These are phyloP conservation scores for Microtus pennsylvanicus DNA, from an alignment of 2,113 vertebrate genomes.

Conservation along the genomic window DNA sequence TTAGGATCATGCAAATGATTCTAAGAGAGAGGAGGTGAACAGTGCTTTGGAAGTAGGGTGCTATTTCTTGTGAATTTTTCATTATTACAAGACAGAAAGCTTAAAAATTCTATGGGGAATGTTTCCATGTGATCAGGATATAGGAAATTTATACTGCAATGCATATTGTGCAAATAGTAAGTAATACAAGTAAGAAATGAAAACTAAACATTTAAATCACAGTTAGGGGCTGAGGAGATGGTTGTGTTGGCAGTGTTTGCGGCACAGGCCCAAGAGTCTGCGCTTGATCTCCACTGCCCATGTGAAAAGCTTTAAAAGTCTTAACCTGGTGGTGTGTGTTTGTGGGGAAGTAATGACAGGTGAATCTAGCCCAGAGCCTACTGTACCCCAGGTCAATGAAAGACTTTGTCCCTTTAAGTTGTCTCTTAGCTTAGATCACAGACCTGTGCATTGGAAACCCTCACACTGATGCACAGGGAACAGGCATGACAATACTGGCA, in stretches of 20 bases:
- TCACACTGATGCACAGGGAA: neutral
- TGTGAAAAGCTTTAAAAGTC: neutral
- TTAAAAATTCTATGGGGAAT: neutral
- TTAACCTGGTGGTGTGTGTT: neutral
- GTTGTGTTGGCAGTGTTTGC: neutral
- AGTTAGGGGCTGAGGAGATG: neutral
- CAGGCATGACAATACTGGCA: neutral
- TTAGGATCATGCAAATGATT: neutral
- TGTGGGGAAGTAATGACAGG: neutral
- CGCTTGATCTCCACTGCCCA: no score
- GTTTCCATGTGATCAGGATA: neutral
- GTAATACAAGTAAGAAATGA: neutral
- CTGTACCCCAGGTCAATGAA: neutral
- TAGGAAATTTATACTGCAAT: neutral
- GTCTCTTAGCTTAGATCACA: neutral
- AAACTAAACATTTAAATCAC: neutral
- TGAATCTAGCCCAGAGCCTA: neutral
- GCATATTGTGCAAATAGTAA: neutral
- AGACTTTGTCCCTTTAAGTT: neutral
- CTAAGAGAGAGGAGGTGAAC: neutral
- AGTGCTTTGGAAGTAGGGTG: no score
- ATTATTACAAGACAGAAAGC: neutral
- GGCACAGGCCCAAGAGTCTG: neutral
- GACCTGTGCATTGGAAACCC: neutral
- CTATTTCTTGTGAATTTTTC: neutral